Evolutionary conservation across 2,113 vertebrate genomes (phyloP).

Genomic region (Panthera leo): DNA sequence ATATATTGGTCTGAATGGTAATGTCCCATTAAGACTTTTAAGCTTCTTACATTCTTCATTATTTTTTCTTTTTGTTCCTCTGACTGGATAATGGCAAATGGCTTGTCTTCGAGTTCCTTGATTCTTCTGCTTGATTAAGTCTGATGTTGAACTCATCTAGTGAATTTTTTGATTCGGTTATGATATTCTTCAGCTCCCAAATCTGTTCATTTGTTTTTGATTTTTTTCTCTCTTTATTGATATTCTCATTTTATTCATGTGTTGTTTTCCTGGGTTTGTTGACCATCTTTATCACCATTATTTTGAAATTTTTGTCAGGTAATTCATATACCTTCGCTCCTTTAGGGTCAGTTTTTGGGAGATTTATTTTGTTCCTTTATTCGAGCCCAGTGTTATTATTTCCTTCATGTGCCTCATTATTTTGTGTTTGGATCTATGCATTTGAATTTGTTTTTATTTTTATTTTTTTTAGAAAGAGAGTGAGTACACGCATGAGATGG

Average conservation of each 20-base stretch:
- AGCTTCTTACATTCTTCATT: neutral
- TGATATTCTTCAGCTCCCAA: neutral
- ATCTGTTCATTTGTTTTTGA: neutral
- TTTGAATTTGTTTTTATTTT: neutral
- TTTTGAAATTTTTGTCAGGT: neutral
- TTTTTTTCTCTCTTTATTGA: neutral
- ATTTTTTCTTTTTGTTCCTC: neutral
- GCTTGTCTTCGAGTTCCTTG: neutral
- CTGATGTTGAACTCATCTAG: neutral
- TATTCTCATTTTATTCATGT: conserved; percentile 8
- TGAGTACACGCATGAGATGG: too few relatives aligned
- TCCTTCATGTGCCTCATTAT: neutral
- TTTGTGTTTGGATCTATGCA: neutral
- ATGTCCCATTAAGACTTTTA: neutral
- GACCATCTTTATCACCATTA: neutral
- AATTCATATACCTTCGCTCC: neutral
- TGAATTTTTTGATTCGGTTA: conserved; percentile 12
- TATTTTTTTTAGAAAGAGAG: too few relatives aligned
- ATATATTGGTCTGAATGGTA: neutral
- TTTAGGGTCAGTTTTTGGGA: neutral
- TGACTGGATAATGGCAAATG: neutral
- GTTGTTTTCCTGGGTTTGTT: neutral
- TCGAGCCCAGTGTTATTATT: neutral
- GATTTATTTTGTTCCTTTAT: neutral
- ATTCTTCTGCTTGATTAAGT: neutral